Evolutionary conservation across 2,888 invertebrate genomes (phyloP).

Genomic region (Leptopilina syphax): DNA sequence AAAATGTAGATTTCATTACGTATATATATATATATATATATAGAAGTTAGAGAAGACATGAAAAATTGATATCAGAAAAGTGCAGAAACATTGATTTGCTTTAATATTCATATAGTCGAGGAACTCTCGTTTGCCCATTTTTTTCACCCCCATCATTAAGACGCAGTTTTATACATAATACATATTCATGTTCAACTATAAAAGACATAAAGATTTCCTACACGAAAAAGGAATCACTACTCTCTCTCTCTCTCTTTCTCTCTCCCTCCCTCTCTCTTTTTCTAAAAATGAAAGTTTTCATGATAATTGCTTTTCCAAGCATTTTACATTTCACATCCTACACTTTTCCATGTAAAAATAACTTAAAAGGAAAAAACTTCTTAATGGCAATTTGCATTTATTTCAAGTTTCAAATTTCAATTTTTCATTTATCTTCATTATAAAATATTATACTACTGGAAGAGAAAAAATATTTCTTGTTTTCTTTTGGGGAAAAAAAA

Average conservation of each 20-base stretch:
- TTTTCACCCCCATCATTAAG: neutral
- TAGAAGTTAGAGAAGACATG: too few relatives aligned
- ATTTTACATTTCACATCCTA: neutral
- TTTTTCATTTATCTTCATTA: neutral
- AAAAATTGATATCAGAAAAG: neutral
- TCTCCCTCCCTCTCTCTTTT: too few relatives aligned
- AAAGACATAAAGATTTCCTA: neutral
- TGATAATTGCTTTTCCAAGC: conserved; percentile 1
- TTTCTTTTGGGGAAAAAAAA: too few relatives aligned
- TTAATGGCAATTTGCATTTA: neutral
- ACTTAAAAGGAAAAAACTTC: neutral
- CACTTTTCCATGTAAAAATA: neutral
- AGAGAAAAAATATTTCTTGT: too few relatives aligned
- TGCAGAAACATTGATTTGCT: neutral
- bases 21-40: too few relatives aligned
- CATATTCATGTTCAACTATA: neutral
- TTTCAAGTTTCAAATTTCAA: neutral
- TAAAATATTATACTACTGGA: too few relatives aligned
- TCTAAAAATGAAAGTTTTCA: conserved; percentile 4
- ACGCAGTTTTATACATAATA: neutral
- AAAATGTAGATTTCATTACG: too few relatives aligned
- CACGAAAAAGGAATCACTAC: conserved; percentile 4
- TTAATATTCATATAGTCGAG: neutral
- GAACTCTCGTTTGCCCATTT: neutral
- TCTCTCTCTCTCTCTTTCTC: neutral